Evolutionary conservation across 2,113 vertebrate species (phyloP), one percentile per base, ranked within the genome.

Genomic region (Mixornis gularis): DNA sequence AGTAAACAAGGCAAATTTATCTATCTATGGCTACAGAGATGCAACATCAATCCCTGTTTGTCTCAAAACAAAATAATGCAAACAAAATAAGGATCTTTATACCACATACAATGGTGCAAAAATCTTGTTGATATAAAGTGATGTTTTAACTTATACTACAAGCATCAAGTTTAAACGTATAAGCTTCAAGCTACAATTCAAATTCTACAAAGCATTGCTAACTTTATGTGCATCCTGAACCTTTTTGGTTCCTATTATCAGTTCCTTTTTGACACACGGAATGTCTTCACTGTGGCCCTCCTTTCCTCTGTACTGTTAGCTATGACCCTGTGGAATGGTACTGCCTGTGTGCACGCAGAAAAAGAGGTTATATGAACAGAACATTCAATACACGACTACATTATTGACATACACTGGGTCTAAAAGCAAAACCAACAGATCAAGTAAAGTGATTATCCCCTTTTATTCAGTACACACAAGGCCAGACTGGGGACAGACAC

Each of bases 211-310:
- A 56, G 10, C 20, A 32, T 3, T 48, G 19, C 21, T 32, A 41
- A 48, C 13, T 34, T 62, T 29, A 62, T 18, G 55, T 0, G 0
- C 1, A 9, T 11, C 13, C 20, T 77, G 51, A 64, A 77, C 8
- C 36, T 87, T 87, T 60, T 58, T 2, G 3, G 17, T n/a, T 85
- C 25, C 25, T 70, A 38, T 6, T 30, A 46, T n/a, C 26, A 44
- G 20, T 34, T 89, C 8, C 48, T 79, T 44, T 79, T 44, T 44
- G 53, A 43, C 16, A 90, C 41, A 52, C 24, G 13, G 25, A 49
- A 59, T 36, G 26, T 25, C 49, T 73, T 73, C 29, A 46, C 12
- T n/a, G 55, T 12, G 12, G 27, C 25, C 8, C 41, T 64, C 52
- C 25, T 69, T 64, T 73, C 19, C 49, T 25, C 34, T 68, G 1